Evolutionary conservation across 2,113 vertebrate species (phyloP).

Genomic region (Gallinago jamesoni): DNA sequence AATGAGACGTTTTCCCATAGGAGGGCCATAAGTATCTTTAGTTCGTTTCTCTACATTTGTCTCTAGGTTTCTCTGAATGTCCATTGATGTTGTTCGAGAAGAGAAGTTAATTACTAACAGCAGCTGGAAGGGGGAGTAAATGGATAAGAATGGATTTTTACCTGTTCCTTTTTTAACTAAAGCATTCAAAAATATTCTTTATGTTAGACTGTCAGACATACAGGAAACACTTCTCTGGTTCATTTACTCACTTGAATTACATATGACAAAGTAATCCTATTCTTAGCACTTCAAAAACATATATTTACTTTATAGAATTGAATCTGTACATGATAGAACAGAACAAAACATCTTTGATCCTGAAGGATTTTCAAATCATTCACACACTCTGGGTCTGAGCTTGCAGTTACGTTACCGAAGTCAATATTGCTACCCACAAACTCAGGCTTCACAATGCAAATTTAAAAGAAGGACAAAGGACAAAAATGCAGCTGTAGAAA

Average conservation of each 20-base stretch:
- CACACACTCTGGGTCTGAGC: neutral
- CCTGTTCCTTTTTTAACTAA: neutral
- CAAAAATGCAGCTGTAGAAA: neutral
- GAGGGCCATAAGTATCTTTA: constrained; percentile 90
- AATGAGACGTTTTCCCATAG: constrained; percentile 90
- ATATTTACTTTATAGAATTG: neutral
- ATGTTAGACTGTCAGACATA: neutral
- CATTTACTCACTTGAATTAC: neutral
- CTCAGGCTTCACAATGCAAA: neutral
- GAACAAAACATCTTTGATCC: neutral
- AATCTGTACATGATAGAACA: neutral
- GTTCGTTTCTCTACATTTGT: constrained; percentile 92
- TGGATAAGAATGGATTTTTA: neutral
- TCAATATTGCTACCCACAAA: neutral
- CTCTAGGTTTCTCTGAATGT: constrained; percentile 93
- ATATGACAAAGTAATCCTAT: neutral
- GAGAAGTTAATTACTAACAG: constrained; percentile 90
- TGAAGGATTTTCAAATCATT: neutral
- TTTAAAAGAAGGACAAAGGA: neutral
- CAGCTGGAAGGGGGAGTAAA: constrained; percentile 70
- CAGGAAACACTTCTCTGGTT: neutral
- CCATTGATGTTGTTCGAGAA: constrained; percentile 93
- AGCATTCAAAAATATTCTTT: neutral
- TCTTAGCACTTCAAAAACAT: neutral
- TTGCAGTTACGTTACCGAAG: neutral